Conservation (phyloP, 2,113 vertebrate species). For the Anhinga rufa region DNA sequence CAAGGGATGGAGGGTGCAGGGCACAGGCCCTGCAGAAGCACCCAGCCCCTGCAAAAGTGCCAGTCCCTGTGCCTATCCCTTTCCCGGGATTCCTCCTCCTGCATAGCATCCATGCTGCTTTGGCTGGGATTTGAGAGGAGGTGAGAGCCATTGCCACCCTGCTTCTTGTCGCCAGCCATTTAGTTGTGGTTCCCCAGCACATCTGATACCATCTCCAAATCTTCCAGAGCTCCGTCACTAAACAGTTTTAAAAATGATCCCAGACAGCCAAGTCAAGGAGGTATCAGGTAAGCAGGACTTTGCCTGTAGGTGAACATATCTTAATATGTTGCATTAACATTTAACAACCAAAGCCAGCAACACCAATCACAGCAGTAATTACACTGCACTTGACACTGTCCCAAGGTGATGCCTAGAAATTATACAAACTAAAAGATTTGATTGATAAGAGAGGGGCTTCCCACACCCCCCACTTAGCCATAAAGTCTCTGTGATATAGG, state of each 20-base stretch:
- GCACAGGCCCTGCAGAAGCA: neutral
- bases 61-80: neutral
- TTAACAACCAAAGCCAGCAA: neutral
- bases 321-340: neutral
- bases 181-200: neutral
- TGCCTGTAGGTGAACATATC: neutral
- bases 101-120: fast-evolving
- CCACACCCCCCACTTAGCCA: neutral
- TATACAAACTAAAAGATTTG: neutral
- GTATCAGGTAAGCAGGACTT: neutral
- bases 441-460: neutral
- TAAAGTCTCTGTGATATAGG: neutral
- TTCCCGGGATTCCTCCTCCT: neutral
- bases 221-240: neutral
- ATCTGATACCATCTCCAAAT: neutral
- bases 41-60: neutral
- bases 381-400: neutral
- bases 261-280: neutral
- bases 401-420: neutral
- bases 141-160: neutral
- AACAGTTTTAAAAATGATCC: neutral
- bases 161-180: neutral
- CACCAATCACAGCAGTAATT: neutral
- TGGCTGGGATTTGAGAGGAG: neutral
- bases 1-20: neutral